Percentiles rank a stretch among this genome's conserved stretches.
phyloP scores from a whole-genome alignment of 2,113 vertebrate species.

The Dasypus novemcinctus region DNA sequence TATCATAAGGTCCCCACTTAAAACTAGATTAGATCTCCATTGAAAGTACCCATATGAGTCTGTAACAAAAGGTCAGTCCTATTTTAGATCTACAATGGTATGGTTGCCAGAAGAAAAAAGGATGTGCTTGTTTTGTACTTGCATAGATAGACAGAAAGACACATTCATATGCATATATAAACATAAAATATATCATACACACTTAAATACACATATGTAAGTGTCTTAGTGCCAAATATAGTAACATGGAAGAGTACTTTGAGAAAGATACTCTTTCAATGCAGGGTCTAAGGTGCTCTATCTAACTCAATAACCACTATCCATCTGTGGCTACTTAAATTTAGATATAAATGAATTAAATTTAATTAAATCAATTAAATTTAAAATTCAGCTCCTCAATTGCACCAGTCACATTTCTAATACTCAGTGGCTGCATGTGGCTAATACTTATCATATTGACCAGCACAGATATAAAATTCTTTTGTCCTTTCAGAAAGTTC shows the following conservation, averaged over 20 bases:
- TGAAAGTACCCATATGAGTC: not conserved
- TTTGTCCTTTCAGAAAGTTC: not conserved
- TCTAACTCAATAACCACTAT: conserved; percentile 12
- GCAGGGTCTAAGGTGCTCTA: not conserved
- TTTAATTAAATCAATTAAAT: not conserved
- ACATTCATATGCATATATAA: not conserved
- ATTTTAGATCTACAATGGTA: not conserved
- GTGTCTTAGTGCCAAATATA: not conserved
- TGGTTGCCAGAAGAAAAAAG: not conserved
- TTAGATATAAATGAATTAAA: not conserved
- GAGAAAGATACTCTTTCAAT: conserved; percentile 29
- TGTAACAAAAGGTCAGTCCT: not conserved
- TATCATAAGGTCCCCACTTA: conserved; percentile 14
- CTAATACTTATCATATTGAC: not conserved
- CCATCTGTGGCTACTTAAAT: not conserved
- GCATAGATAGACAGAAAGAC: not conserved
- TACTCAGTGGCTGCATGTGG: not conserved
- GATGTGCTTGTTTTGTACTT: not conserved
- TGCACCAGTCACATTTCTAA: not conserved
- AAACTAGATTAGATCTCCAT: not conserved
- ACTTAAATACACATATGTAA: not conserved
- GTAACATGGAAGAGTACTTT: not conserved
- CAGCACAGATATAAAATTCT: not conserved
- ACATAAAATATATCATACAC: not conserved
- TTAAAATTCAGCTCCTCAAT: not conserved